phyloP scores from a whole-genome alignment of 2,888 invertebrate species.

The Asteroscopus sphinx region DNA sequence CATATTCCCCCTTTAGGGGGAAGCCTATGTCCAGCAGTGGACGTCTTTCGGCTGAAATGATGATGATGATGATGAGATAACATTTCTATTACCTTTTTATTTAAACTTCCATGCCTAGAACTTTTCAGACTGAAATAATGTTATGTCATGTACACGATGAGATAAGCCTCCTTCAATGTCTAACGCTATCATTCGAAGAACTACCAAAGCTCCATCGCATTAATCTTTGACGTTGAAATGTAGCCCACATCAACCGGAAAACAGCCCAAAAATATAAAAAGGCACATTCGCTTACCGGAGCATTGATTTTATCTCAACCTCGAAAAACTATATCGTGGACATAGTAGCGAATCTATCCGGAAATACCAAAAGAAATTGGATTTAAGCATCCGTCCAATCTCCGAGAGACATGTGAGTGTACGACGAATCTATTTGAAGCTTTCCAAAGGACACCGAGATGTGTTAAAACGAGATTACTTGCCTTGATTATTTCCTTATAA shows the following conservation, averaged over 20 bases:
- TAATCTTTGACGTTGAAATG: background rate
- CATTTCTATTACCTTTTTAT: too few relatives aligned
- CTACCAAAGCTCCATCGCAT: background rate
- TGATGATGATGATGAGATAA: too few relatives aligned
- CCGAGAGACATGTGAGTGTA: slow-evolving; percentile 39
- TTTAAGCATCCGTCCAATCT: slow-evolving; percentile 60
- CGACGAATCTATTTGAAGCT: slow-evolving; percentile 29
- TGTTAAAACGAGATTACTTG: slow-evolving; percentile 46
- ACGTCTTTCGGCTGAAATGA: too few relatives aligned
- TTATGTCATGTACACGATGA: too few relatives aligned
- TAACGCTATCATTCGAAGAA: background rate
- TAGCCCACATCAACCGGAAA: slow-evolving; percentile 1
- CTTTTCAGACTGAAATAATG: too few relatives aligned
- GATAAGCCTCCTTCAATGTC: too few relatives aligned
- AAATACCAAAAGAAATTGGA: slow-evolving; percentile 59
- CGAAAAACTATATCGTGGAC: slow-evolving; percentile 39
- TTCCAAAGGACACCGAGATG: slow-evolving; percentile 35
- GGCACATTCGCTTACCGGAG: slow-evolving; percentile 11
- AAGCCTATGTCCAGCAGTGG: too few relatives aligned
- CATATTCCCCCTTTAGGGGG: too few relatives aligned
- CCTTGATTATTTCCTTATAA: slow-evolving; percentile 10
- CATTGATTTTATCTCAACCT: slow-evolving; percentile 40
- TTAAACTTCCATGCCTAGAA: too few relatives aligned
- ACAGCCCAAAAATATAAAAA: slow-evolving; percentile 7
- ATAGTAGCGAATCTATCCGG: slow-evolving; percentile 37